These are phyloP conservation scores for Nematopogon swammerdamellus DNA, from an alignment of 2,888 invertebrate species.

Conservation along the genomic window DNA sequence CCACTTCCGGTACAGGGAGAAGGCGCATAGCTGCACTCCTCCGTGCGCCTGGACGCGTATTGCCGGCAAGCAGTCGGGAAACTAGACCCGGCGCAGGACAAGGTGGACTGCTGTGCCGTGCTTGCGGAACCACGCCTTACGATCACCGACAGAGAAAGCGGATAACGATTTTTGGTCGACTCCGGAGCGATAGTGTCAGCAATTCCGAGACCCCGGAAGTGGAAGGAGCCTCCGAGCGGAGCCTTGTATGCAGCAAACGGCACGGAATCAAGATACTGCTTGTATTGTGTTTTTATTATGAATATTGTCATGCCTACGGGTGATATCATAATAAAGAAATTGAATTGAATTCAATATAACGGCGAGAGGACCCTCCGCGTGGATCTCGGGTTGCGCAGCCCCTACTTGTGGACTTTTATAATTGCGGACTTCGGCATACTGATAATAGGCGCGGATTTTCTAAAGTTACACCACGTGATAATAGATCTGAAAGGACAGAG, in stretches of 20 bases:
- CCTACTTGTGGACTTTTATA: conserved; percentile 8
- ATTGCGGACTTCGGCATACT: conserved; percentile 8
- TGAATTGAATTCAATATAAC: too few species aligned
- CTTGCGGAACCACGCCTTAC: conserved; percentile 5
- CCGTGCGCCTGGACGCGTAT: not conserved
- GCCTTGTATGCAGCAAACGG: conserved; percentile 11
- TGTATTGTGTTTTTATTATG: too few species aligned
- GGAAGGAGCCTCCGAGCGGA: not conserved
- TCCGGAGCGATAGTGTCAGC: conserved; percentile 11
- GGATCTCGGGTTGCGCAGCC: conserved; percentile 6
- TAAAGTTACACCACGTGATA: conserved; percentile 5
- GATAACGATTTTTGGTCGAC: conserved; percentile 9
- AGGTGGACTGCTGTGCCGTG: not conserved
- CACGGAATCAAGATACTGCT: too few species aligned
- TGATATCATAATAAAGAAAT: too few species aligned
- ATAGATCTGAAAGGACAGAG: conserved; percentile 5
- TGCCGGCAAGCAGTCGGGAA: not conserved
- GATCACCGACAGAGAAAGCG: conserved; percentile 7
- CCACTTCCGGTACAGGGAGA: not conserved
- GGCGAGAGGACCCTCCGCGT: conserved; percentile 6
- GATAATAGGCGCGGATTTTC: conserved; percentile 10
- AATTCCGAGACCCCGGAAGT: conserved; percentile 2
- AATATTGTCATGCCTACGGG: too few species aligned
- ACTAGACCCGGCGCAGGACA: not conserved
- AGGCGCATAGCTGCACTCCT: not conserved